A percentile compares a stretch with the other conserved stretches of the same genome.
Conservation (phyloP, 2,113 vertebrate species). For the Sakesphorus luctuosus region DNA sequence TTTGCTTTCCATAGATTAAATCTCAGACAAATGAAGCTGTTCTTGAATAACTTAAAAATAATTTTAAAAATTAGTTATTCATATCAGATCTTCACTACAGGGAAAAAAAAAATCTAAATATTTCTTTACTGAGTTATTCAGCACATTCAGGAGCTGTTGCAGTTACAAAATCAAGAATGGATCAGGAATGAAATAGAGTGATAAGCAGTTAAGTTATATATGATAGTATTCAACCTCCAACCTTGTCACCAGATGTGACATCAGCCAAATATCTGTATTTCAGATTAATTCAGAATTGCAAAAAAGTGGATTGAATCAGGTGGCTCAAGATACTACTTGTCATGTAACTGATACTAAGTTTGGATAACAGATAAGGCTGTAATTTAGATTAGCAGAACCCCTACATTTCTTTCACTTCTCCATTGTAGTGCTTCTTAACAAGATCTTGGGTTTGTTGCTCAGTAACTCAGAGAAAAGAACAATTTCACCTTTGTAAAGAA, state of each 20-base stretch:
- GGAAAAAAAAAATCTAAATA: background rate
- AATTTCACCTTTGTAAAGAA: background rate
- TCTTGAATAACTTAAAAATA: background rate
- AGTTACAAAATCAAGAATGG: background rate
- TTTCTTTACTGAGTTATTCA: background rate
- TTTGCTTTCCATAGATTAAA: background rate
- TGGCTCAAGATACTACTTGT: background rate
- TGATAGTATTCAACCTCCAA: background rate
- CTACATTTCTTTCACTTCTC: background rate
- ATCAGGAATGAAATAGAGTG: background rate
- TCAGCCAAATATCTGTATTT: background rate
- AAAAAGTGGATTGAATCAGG: background rate
- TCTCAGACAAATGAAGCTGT: background rate
- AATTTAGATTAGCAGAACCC: background rate
- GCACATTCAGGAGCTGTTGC: background rate
- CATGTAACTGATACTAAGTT: background rate
- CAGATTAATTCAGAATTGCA: background rate
- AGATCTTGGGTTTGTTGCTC: background rate
- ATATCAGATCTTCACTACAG: background rate
- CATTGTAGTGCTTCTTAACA: background rate
- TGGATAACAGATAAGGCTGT: background rate
- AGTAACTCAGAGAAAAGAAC: background rate
- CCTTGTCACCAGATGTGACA: background rate
- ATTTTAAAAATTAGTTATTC: background rate
- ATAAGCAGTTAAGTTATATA: background rate